Conservation (phyloP, 2,113 vertebrate genomes). For the Gulo gulo region DNA sequence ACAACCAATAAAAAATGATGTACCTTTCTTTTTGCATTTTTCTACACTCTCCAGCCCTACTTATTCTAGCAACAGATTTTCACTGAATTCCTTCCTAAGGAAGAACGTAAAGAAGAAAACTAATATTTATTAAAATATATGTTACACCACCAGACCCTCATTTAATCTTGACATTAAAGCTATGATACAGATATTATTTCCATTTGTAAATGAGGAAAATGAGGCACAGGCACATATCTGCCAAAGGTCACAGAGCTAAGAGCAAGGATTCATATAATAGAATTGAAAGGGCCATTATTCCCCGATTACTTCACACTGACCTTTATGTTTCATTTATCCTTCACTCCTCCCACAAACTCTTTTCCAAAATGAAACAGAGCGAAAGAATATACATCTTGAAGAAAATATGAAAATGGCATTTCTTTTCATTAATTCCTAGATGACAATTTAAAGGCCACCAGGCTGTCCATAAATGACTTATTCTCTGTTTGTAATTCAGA, state of each 20-base stretch:
- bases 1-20: not conserved
- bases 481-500: constrained; percentile 23
- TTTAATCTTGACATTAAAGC: constrained; percentile 23
- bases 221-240: not conserved
- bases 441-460: constrained; percentile 45
- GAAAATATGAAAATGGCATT: constrained; percentile 46
- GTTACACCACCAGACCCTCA: not conserved
- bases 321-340: constrained; percentile 44
- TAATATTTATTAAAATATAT: constrained; percentile 54
- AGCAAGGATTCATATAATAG: not conserved
- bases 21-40: constrained; percentile 26
- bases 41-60: constrained; percentile 14
- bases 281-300: not conserved
- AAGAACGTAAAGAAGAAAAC: constrained; percentile 24
- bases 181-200: constrained; percentile 24
- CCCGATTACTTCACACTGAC: not conserved
- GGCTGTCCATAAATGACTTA: constrained; percentile 4
- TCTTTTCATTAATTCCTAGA: constrained; percentile 45
- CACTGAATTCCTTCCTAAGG: constrained; percentile 37
- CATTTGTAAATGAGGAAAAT: constrained; percentile 28
- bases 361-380: constrained; percentile 37
- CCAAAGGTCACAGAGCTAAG: constrained; percentile 23
- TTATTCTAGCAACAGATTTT: constrained; percentile 53
- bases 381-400: constrained; percentile 42
- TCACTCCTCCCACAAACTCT: constrained; percentile 34